Base-by-base conservation (phyloP, 2,113 vertebrate species). In the Pycnonotus jocosus region DNA sequence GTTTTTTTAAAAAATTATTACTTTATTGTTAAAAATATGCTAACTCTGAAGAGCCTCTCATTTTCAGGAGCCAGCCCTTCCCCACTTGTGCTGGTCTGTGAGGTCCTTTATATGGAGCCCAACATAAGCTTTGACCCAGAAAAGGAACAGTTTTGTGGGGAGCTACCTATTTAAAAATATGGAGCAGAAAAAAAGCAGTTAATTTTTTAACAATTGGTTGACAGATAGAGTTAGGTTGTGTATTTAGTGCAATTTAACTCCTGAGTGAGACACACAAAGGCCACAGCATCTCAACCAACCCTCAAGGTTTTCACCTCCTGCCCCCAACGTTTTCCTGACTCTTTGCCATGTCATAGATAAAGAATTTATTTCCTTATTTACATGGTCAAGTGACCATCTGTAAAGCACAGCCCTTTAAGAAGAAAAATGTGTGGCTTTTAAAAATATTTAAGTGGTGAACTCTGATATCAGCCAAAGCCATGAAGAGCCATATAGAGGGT, bases 231-330 rank as follows among this genome's bases (percentile, higher is more conserved):
- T 14, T 31, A 35, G 19, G 7, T 5, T 64, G 16, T 45, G 23
- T 13, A 31, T 3, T 65, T 24, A 31, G 7, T 45, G 10, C 14
- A n/a, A 9, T 69, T 66, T 53, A 78, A 38, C 5, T 79, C 25
- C 38, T 51, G 10, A 14, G 4, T 16, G 17, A 81, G 4, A 12
- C 11, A 58, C 8, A 50, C 20, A 54, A 76, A 72, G 14, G 24
- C 18, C 28, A 40, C 7, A 16, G 0, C 1, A 27, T 6, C 4
- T 23, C 60, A 78, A n/a, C n/a, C n/a, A 71, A 66, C 1, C 5
- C 12, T 65, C 12, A 33, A 18, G 7, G 12, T 53, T 83, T 71
- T 31, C 25, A 33, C 2, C 5, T 64, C 7, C 33, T n/a, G 18
- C 2, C 11, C 9, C 4, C 2, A 56, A 6, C 2, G 10, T 14